phyloP scores from a whole-genome alignment of 2,113 vertebrate species.

The Heterotilapia buettikoferi region DNA sequence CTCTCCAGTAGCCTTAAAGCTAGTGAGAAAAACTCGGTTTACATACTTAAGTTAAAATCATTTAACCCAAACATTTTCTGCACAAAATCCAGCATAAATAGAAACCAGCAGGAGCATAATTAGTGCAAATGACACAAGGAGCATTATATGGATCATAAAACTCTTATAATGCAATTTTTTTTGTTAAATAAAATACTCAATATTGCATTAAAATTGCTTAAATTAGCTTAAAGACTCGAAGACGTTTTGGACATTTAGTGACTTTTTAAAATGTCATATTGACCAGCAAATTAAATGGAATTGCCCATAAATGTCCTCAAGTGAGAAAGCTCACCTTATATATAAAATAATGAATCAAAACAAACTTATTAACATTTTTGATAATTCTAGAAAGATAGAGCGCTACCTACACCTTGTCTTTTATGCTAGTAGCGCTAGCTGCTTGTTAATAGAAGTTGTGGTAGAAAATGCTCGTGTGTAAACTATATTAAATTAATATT shows the following conservation, averaged over 20 bases:
- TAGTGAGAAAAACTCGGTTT: neutral
- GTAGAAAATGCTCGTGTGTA: neutral
- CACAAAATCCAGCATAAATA: neutral
- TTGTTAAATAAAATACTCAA: neutral
- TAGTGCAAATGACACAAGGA: neutral
- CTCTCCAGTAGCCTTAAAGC: neutral
- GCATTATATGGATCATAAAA: neutral
- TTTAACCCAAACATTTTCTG: neutral
- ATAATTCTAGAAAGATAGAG: neutral
- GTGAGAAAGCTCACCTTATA: neutral
- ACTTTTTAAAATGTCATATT: neutral
- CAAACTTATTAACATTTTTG: neutral
- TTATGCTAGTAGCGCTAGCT: neutral
- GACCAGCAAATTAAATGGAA: neutral
- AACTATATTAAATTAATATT: fast-evolving
- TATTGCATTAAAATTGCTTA: neutral
- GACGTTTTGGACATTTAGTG: neutral
- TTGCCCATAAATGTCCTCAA: neutral
- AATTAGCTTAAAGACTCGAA: neutral
- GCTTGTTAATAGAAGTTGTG: neutral
- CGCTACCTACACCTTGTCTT: fast-evolving
- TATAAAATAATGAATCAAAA: neutral
- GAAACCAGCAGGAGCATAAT: neutral
- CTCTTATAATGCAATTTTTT: fast-evolving
- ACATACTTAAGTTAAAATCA: neutral